Percentiles rank a stretch among this genome's conserved stretches.
Conservation (phyloP, 1,140 invertebrate species). For the Macrostomum lignano region DNA sequence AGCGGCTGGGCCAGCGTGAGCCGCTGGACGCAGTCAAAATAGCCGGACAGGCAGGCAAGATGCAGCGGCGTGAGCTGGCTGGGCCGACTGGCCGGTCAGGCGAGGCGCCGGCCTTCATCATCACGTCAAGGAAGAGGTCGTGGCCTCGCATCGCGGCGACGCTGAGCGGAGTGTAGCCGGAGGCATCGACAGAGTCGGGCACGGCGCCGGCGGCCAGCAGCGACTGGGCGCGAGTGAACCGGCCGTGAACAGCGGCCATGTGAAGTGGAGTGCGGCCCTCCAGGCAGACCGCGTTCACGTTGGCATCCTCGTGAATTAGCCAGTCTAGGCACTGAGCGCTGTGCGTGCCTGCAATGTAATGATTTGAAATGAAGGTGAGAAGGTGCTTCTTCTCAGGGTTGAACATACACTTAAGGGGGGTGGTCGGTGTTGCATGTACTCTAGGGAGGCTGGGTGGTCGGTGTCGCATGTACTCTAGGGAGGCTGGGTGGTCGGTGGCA, state of each 20-base stretch:
- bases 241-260: constrained; percentile 37
- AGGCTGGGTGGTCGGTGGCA: too few species aligned
- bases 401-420: too few species aligned
- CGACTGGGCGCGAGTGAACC: constrained; percentile 36
- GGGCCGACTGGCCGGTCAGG: constrained; percentile 2
- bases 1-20: constrained; percentile 28
- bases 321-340: constrained; percentile 36
- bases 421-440: too few species aligned
- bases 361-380: constrained; percentile 24
- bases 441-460: too few species aligned
- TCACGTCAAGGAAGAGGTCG: background rate
- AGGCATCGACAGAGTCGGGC: constrained; percentile 11
- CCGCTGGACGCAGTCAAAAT: constrained; percentile 31
- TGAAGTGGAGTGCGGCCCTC: constrained; percentile 27
- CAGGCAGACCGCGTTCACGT: constrained; percentile 30
- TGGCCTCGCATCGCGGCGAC: background rate
- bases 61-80: too few species aligned
- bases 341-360: constrained; percentile 35
- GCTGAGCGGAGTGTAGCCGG: background rate
- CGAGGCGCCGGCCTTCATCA: constrained; percentile 4
- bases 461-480: too few species aligned
- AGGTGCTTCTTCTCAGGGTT: background rate
- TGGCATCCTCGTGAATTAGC: constrained; percentile 31
- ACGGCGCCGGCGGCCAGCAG: constrained; percentile 31
- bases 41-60: constrained; percentile 36